phyloP scores from a whole-genome alignment of 2,888 invertebrate species.

The Dicyrtoma fusca region DNA sequence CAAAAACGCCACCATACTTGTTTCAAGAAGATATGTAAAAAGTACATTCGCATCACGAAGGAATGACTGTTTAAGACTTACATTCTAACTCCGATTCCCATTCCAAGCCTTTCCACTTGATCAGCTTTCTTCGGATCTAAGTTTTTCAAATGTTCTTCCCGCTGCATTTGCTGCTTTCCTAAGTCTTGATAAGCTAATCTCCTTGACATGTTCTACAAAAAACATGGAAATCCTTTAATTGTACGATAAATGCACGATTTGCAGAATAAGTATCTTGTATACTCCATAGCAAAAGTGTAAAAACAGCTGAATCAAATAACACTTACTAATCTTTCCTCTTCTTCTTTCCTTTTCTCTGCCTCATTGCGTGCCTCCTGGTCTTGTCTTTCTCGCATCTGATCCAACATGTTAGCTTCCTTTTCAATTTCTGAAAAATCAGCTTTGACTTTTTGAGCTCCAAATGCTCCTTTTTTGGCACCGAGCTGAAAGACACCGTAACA shows the following conservation, averaged over 20 bases:
- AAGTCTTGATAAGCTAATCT: constrained; percentile 77
- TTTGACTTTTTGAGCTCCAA: constrained; percentile 93
- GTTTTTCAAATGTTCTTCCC: constrained; percentile 72
- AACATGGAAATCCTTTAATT: too few relatives aligned
- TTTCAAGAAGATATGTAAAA: background rate
- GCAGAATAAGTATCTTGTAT: background rate
- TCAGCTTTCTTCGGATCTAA: constrained; percentile 82
- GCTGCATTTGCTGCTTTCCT: constrained; percentile 67
- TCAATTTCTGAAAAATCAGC: constrained; percentile 95
- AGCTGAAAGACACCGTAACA: constrained; percentile 63
- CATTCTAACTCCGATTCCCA: constrained; percentile 73
- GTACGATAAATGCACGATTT: background rate
- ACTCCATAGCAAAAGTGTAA: too few relatives aligned
- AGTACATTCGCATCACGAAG: background rate
- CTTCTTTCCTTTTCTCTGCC: constrained; percentile 62
- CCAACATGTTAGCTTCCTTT: constrained; percentile 81
- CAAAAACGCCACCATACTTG: too few relatives aligned
- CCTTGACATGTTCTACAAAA: constrained; percentile 58
- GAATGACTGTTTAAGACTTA: constrained; percentile 58
- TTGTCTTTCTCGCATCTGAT: constrained; percentile 67
- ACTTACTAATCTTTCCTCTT: constrained; percentile 66
- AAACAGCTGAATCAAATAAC: too few relatives aligned
- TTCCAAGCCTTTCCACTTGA: constrained; percentile 89
- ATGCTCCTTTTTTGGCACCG: constrained; percentile 81
- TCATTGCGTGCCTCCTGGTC: constrained; percentile 54